Evolutionary conservation across 2,888 invertebrate species (phyloP).

Genomic region (Chelonus formosanus): DNA sequence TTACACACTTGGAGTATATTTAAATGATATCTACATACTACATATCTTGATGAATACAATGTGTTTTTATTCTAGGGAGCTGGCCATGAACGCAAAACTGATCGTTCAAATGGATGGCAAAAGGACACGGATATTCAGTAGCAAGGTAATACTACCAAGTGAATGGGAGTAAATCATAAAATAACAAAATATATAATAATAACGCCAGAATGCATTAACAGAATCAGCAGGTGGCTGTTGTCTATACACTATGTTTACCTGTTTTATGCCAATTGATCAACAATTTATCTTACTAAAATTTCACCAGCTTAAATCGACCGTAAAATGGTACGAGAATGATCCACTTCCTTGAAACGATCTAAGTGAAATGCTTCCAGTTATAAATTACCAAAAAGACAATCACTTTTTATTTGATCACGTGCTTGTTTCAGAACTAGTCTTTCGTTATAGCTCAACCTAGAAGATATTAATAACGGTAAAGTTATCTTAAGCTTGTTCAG

Average conservation of each 20-base stretch:
- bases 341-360: background rate
- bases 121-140: slow-evolving; percentile 80
- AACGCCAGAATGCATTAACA: slow-evolving; percentile 11
- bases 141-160: slow-evolving; percentile 68
- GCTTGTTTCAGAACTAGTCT: too few relatives aligned
- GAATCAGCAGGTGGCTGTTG: slow-evolving; percentile 15
- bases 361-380: background rate
- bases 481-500: background rate
- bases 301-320: slow-evolving; percentile 3
- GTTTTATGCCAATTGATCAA: background rate
- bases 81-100: slow-evolving; percentile 82
- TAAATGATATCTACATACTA: background rate
- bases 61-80: slow-evolving; percentile 74
- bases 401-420: too few relatives aligned
- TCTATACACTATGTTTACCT: background rate
- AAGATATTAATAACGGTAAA: slow-evolving; percentile 10
- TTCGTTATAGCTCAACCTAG: background rate
- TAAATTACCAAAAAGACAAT: background rate
- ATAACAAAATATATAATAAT: slow-evolving; percentile 1
- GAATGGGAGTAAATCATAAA: slow-evolving; percentile 11
- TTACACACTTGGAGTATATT: too few relatives aligned
- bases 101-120: slow-evolving; percentile 88
- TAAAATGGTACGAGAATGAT: slow-evolving; percentile 1
- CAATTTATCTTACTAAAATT: slow-evolving; percentile 1
- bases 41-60: slow-evolving; percentile 13